Base-by-base conservation (phyloP, 2,888 invertebrate species). In the Acrocera orbiculus region DNA sequence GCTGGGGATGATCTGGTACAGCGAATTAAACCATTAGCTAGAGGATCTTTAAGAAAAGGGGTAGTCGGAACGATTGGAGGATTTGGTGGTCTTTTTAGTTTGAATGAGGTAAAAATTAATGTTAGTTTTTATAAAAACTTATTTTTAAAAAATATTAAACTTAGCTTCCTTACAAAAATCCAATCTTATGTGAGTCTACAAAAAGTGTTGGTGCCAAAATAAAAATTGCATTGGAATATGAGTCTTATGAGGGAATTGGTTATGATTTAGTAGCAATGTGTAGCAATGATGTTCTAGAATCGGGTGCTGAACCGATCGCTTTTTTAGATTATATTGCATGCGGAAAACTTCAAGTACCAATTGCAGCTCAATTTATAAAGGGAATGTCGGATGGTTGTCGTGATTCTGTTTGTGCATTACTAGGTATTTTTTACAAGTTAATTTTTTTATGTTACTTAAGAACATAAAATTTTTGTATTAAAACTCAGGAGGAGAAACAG, bases 181-280 rank as follows among this genome's bases (percentile, higher is more conserved):
- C 93, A 0, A 67, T 93, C 14, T 62, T 98, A 2, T 87, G 95
- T 11, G 86, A 92, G 40, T 89, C 90, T 2, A 89, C 92, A 1
- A 93, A 93, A 51, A 96, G 96, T 1, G 93, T 98, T 26, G 95
- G 96, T 2, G 90, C 95, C 5, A 98, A 98, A 61, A 67, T 98
- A 2, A 87, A 89, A 67, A 72, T 95, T 45, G 89, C 93, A 0
- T 74, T 89, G 51, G 69, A 70, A 38, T 71, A 75, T 51, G 67
- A 73, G 11, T 70, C 76, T 35, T 90, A 87, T 58, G 70, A 77
- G 47, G 76, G 79, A 0, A 73, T 96, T 34, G 96, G 96, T 1
- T 79, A 86, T 46, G 98, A 98, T 60, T 65, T 98, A 20, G 92
- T 98, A 3, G 96, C 95, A 4, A 93, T 95, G 90, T 93, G 93